phyloP scores from a whole-genome alignment of 2,797 vertebrate genomes.

The Steatocranus sp. region DNA sequence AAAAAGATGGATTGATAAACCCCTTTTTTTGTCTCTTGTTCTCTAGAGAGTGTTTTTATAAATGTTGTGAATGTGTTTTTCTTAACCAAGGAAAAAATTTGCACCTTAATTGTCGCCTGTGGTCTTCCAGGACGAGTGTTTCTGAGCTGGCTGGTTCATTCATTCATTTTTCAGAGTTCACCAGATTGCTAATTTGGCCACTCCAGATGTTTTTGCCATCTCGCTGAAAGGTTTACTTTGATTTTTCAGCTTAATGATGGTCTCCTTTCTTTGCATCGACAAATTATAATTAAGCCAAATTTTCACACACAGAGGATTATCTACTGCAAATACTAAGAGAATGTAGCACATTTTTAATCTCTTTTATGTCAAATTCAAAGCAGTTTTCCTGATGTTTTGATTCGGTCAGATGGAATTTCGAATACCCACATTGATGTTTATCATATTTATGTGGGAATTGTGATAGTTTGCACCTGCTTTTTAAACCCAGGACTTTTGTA shows the following conservation, averaged over 20 bases:
- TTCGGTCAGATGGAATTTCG: neutral
- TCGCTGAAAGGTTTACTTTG: neutral
- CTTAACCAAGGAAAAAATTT: neutral
- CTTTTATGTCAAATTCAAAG: neutral
- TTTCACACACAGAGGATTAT: neutral
- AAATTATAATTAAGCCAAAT: neutral
- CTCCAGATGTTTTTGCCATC: neutral
- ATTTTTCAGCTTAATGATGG: neutral
- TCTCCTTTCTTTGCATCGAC: neutral
- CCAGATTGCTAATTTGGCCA: neutral
- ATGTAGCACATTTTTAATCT: neutral
- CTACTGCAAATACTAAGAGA: neutral
- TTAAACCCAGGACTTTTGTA: neutral
- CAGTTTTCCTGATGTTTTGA: neutral
- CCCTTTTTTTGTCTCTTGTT: neutral
- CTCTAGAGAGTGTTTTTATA: neutral
- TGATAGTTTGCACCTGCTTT: slow-evolving; percentile 24
- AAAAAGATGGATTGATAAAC: neutral
- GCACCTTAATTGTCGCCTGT: neutral
- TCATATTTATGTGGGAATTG: neutral
- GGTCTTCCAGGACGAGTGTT: neutral
- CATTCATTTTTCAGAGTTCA: neutral
- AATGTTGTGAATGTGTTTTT: neutral
- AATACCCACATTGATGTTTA: neutral
- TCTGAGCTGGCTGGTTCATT: neutral